Conservation (phyloP, 2,888 invertebrate genomes). For the Epinotia demarniana region DNA sequence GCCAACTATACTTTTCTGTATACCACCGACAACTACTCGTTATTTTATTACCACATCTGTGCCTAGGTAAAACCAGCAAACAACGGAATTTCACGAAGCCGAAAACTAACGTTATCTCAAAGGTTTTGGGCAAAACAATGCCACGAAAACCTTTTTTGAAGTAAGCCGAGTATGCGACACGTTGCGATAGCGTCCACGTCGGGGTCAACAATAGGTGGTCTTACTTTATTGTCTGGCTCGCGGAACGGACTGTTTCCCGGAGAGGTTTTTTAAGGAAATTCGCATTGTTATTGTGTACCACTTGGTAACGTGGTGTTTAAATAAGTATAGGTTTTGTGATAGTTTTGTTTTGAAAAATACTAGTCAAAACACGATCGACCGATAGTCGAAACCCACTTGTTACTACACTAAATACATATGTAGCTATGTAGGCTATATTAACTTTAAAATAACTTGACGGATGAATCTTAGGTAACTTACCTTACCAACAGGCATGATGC, state of each 20-base stretch:
- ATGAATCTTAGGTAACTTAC: no score
- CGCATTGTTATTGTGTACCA: constrained; percentile 8
- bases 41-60: constrained; percentile 1
- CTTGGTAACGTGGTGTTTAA: constrained; percentile 12
- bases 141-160: constrained; percentile 53
- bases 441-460: no score
- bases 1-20: no score
- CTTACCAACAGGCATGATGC: no score
- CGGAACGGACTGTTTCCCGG: constrained; percentile 1
- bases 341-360: constrained; percentile 1
- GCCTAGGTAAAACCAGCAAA: constrained; percentile 15
- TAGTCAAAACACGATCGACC: neutral
- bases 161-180: constrained; percentile 66
- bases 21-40: no score
- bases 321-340: neutral
- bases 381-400: no score
- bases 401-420: no score
- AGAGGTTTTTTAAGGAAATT: constrained; percentile 16
- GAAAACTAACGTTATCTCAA: neutral
- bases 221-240: constrained; percentile 49
- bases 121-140: constrained; percentile 25
- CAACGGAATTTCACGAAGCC: constrained; percentile 22
- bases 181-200: constrained; percentile 54
- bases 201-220: constrained; percentile 57
- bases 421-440: no score